These are phyloP conservation scores for Cyclopterus lumpus DNA, from an alignment of 2,797 vertebrate genomes.

Conservation along the genomic window DNA sequence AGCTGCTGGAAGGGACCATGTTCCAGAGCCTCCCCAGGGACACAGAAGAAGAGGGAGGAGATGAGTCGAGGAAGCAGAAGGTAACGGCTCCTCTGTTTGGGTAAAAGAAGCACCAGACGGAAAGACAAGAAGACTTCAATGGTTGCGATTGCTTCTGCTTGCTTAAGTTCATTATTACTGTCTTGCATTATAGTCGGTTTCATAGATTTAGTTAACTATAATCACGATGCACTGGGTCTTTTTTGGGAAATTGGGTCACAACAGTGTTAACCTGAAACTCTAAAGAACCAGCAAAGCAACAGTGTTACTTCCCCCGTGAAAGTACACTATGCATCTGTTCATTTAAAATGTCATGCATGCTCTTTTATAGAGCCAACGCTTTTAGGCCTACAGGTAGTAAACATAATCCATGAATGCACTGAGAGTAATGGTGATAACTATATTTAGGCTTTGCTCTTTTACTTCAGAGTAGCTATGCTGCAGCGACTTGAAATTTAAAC, in stretches of 20 bases:
- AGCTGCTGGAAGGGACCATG: constrained; percentile 52
- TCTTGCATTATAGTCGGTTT: constrained; percentile 6
- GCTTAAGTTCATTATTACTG: constrained; percentile 45
- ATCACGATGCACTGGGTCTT: constrained; percentile 23
- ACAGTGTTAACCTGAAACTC: constrained; percentile 19
- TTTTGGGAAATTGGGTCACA: constrained; percentile 59
- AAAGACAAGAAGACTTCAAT: constrained; percentile 23
- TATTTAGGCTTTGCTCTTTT: constrained; percentile 39
- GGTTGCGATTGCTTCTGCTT: constrained; percentile 6
- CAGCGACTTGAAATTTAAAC: constrained; percentile 46
- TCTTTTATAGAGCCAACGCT: constrained; percentile 30
- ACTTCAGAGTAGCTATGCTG: constrained; percentile 37
- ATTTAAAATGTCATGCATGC: constrained; percentile 38
- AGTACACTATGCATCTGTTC: constrained; percentile 38
- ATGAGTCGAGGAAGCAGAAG: constrained; percentile 34
- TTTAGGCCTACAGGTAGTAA: constrained; percentile 53
- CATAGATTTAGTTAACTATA: constrained; percentile 40
- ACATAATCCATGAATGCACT: constrained; percentile 42
- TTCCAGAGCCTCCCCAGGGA: constrained; percentile 56
- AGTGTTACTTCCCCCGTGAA: neutral
- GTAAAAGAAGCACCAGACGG: constrained; percentile 22
- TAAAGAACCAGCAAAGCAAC: constrained; percentile 45
- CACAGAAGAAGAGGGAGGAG: constrained; percentile 48
- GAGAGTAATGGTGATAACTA: constrained; percentile 35
- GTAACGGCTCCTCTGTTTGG: constrained; percentile 51